These are phyloP conservation scores for Trogon surrucura DNA, from an alignment of 2,113 vertebrate genomes.

Conservation along the genomic window DNA sequence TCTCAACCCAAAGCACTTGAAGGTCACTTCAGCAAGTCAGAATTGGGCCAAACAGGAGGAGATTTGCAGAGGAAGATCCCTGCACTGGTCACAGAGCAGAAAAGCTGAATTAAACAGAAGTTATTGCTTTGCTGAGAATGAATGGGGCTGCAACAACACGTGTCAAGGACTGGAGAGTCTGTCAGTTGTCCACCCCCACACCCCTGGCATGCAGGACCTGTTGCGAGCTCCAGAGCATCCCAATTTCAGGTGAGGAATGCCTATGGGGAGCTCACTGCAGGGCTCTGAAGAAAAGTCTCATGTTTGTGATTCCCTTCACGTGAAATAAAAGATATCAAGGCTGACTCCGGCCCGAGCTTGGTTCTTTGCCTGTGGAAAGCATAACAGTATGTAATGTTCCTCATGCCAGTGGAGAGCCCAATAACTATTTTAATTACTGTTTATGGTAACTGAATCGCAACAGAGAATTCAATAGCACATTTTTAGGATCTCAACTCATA, in stretches of 20 bases:
- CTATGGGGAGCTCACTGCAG: fast-evolving
- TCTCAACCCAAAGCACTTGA: not conserved
- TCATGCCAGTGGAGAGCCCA: slow-evolving; percentile 14
- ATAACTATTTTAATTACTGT: slow-evolving; percentile 33
- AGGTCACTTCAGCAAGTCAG: not conserved
- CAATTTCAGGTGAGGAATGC: fast-evolving
- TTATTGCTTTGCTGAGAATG: not conserved
- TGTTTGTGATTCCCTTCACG: not conserved
- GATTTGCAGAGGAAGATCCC: not conserved
- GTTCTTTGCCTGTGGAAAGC: slow-evolving; percentile 33
- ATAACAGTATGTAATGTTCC: not conserved
- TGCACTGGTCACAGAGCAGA: not conserved
- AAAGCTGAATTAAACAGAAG: not conserved
- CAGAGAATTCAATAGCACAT: slow-evolving; percentile 23
- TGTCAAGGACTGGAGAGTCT: not conserved
- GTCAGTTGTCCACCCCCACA: not conserved
- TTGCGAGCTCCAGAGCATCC: not conserved
- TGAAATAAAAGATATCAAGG: not conserved
- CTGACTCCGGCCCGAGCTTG: not conserved
- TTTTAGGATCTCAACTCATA: slow-evolving; percentile 31
- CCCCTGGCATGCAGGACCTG: not conserved
- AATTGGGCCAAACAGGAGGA: fast-evolving
- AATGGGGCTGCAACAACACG: fast-evolving
- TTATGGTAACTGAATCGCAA: slow-evolving; percentile 17
- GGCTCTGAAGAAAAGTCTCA: not conserved